Conservation (phyloP, 2,888 invertebrate genomes). For the Tenthredo scrophulariae region DNA sequence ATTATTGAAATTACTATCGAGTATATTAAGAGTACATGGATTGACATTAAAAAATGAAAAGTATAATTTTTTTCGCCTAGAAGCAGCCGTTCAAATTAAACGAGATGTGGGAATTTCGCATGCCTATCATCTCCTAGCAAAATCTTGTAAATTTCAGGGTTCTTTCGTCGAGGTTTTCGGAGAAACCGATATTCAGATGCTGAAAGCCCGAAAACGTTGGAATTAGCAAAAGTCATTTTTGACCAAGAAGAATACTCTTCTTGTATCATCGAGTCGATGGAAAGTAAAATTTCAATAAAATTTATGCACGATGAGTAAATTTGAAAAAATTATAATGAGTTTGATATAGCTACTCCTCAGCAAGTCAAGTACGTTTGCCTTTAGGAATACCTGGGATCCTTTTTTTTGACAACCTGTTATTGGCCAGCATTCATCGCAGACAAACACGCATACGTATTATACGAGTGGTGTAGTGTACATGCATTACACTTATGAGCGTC, state of each 20-base stretch:
- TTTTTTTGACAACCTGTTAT: slow-evolving; percentile 15
- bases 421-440: background rate
- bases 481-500: slow-evolving; percentile 10
- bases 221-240: background rate
- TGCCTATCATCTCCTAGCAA: no score
- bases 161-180: no score
- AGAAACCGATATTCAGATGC: no score
- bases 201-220: no score
- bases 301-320: background rate
- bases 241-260: background rate
- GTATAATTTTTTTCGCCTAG: no score
- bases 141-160: no score
- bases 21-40: no score
- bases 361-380: background rate
- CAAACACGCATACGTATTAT: background rate
- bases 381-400: background rate
- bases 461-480: background rate
- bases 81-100: no score
- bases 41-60: no score
- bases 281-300: background rate
- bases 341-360: background rate
- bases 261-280: no score
- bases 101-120: no score
- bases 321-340: background rate
- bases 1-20: no score